Base-by-base conservation (phyloP, 2,113 vertebrate genomes). In the Rhinopomastus cyanomelas region DNA sequence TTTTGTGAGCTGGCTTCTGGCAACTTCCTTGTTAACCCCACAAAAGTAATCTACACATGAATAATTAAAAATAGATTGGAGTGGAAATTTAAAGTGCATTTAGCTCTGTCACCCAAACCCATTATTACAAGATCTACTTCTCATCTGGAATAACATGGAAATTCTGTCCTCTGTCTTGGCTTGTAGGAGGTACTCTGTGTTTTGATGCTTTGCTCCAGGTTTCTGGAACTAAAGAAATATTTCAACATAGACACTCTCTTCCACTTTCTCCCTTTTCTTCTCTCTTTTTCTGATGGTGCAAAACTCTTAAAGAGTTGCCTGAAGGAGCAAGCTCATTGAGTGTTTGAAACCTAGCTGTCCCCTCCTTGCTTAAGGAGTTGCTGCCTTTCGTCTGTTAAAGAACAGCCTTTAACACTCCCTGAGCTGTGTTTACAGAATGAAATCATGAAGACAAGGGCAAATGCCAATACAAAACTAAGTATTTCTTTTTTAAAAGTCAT, bases 31-130 rank as follows among this genome's bases (percentile, higher is more conserved):
- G 62, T 94, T 88, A 89, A 86, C 64, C 74, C 74, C 72, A 92
- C 87, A 94, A 92, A 92, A 85, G 90, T n/a, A 86, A 72, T 78
- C 86, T 75, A 81, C 71, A 75, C 80, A 76, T 87, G 87, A 90
- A 88, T 89, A 95, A 94, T 93, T 95, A 94, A 94, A 95, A 94
- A 90, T 69, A 75, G 78, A 92, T 84, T 79, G 77, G 39, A 84
- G 53, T 29, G 81, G 74, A 86, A 95, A 85, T 57, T 53, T 72
- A 87, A 82, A 88, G 88, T 73, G 39, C 42, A 23, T 89, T 94
- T 67, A 80, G 84, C 42, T 90, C 79, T 89, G 62, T 89, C 88
- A 81, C 64, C 59, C 83, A 87, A 37, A 42, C 19, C 37, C 77
- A 91, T 89, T 79, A 74, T 72, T 92, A 82, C 12, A 67, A 93